Base-by-base conservation (phyloP, 2,888 invertebrate species). In the Lepidocyrtoides sp. region DNA sequence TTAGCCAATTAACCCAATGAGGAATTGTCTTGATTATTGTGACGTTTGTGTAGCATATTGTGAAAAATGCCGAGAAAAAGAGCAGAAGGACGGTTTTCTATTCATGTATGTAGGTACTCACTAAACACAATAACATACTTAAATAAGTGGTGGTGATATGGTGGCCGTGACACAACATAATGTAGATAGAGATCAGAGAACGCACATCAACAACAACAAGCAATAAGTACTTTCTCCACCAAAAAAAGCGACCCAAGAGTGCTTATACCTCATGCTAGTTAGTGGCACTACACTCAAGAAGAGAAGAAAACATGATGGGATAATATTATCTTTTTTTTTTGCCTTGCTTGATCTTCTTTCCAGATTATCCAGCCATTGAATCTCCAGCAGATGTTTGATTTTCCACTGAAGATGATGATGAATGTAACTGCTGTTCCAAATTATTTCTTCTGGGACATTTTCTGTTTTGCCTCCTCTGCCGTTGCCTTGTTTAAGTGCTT, bases 311-410 rank as follows among this genome's bases (percentile, higher is more conserved):
- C 79, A 57, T 57, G 57, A 79, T 79, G 57, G 79, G 79, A 79
- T 79, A 79, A 79, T 57, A 79, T 79, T 79, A 51, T 79, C 32
- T 54, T 54, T 79, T 41, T 36, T 23, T 75, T 20, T 75, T 54
- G 14, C 48, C 51, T 77, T 77, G 79, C 57, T 79, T 57, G 29
- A 75, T 79, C 57, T 57, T 54, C 54, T 54, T 79, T 79, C 54
- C 79, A 79, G 79, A 79, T 79, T 79, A 79, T 79, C 79, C 79
- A 79, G 79, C 54, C 12, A 57, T 57, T 36, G 29, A 29, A 79
- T 79, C 36, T 54, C 79, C 79, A 79, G 79, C 79, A 79, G 79
- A 79, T 79, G 79, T 79, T 79, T 57, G 12, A 63, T 14, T 63
- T 79, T 17, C 54, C 7, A 54, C 41, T 57, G 32, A 32, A 54